Conservation (phyloP, 2,797 vertebrate genomes). For the Halcyon leucocephala region DNA sequence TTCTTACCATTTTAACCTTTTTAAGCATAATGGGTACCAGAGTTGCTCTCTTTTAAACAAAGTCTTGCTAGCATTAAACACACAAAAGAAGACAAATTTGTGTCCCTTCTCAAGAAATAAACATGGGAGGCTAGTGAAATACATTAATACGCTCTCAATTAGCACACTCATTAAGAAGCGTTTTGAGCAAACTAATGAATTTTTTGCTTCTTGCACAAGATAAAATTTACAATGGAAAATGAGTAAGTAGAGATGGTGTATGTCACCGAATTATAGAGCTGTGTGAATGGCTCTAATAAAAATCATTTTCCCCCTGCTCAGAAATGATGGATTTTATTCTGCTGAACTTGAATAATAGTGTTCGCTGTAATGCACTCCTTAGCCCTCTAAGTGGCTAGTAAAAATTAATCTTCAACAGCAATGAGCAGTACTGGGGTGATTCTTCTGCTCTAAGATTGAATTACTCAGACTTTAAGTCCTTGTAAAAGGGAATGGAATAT, state of each 20-base stretch:
- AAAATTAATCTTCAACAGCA: slow-evolving; percentile 67
- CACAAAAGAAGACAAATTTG: slow-evolving; percentile 1
- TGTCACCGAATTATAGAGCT: slow-evolving; percentile 54
- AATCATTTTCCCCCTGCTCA: slow-evolving; percentile 31
- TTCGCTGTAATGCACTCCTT: slow-evolving; percentile 7
- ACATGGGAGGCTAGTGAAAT: slow-evolving; percentile 31
- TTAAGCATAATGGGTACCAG: background rate
- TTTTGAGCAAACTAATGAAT: slow-evolving; percentile 60
- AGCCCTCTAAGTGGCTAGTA: slow-evolving; percentile 55
- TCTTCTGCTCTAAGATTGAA: slow-evolving; percentile 42
- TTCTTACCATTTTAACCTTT: slow-evolving; percentile 43
- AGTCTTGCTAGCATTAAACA: slow-evolving; percentile 35
- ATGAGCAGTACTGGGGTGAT: slow-evolving; percentile 11
- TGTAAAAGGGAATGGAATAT: background rate
- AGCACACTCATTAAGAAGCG: slow-evolving; percentile 58
- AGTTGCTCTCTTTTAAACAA: background rate
- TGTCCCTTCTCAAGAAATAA: slow-evolving; percentile 53
- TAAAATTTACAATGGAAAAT: slow-evolving; percentile 65
- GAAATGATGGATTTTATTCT: slow-evolving; percentile 70
- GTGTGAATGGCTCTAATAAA: slow-evolving; percentile 65
- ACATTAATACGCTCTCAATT: slow-evolving; percentile 60
- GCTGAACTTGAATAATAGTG: slow-evolving; percentile 45
- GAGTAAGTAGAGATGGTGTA: slow-evolving; percentile 12
- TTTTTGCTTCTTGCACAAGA: slow-evolving; percentile 61
- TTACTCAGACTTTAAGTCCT: slow-evolving; percentile 27